Base-by-base conservation (phyloP, 1,140 invertebrate genomes). In the Asobara japonica region DNA sequence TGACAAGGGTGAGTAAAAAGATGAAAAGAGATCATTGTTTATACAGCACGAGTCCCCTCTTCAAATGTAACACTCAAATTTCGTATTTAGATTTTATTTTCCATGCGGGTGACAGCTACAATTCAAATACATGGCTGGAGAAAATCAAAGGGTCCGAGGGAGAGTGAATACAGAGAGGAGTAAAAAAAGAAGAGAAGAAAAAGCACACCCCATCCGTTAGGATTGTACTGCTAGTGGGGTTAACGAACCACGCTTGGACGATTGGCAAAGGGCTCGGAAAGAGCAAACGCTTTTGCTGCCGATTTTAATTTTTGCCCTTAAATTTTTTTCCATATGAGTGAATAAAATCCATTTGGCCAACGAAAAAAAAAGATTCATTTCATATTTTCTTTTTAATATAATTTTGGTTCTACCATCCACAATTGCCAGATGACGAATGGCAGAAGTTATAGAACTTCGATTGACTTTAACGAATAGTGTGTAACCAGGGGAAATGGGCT, bases 201-300 rank as follows among this genome's bases (percentile, higher is more conserved):
- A 10, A 62, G 31, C 60, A 62, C 27, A 30, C 25, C 27, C 27
- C 29, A 29, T 62, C 16, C 29, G 25, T 13, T 62, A n/a, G n/a
- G 25, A 29, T 62, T 29, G n/a, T n/a, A n/a, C 25, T 62, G 8
- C 29, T 62, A 10, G n/a, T 22, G 27, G 29, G 25, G 25, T 62
- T 62, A 62, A 62, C 60, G 60, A 62, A 62, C 29, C 60, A 62
- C 60, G 60, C 60, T 62, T 62, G 60, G 60, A 62, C 29, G 60
- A 62, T 62, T 62, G 60, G 60, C 60, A 62, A 62, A 62, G 60
- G 60, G 11, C 60, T 62, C 60, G 29, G 29, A 62, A 62, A 62
- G 60, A 62, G 27, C 27, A 31, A 62, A 62, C 60, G 27, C 29
- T 31, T 62, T 30, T 29, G 25, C 60, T 31, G 11, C 29, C 25